These are phyloP conservation scores for Ctenopoma kingsleyae DNA, from an alignment of 2,797 vertebrate genomes.

Conservation along the genomic window DNA sequence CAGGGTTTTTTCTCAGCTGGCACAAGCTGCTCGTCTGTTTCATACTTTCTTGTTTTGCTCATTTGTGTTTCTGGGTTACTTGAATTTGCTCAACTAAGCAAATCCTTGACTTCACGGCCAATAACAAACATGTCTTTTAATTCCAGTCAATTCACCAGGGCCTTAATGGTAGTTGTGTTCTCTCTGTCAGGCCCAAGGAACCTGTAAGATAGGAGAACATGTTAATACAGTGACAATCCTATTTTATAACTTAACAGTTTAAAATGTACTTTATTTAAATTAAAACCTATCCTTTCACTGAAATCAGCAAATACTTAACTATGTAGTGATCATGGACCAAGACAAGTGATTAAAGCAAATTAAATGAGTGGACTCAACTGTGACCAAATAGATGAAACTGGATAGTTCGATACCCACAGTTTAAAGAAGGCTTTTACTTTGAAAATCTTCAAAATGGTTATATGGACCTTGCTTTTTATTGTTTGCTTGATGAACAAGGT, in stretches of 20 bases:
- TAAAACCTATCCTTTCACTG: constrained; percentile 26
- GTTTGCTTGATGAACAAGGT: neutral
- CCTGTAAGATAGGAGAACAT: constrained; percentile 23
- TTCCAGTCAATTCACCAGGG: constrained; percentile 41
- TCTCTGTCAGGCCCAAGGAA: constrained; percentile 35
- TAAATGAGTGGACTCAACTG: too few relatives aligned
- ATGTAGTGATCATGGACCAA: neutral
- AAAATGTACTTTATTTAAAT: constrained; percentile 37
- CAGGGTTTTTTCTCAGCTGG: constrained; percentile 45
- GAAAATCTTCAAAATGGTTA: neutral
- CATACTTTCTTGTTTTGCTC: neutral
- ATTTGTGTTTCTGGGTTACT: constrained; percentile 8
- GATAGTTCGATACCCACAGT: neutral
- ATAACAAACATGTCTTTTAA: constrained; percentile 51
- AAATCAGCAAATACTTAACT: constrained; percentile 45
- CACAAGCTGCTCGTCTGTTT: constrained; percentile 42
- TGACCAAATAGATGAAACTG: neutral
- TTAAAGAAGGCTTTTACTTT: neutral
- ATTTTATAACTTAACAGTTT: constrained; percentile 40
- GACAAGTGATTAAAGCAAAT: too few relatives aligned
- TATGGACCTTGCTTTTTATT: neutral
- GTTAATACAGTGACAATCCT: neutral
- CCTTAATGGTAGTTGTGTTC: constrained; percentile 33
- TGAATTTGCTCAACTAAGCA: constrained; percentile 30
- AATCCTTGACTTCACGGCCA: constrained; percentile 43